Evolutionary conservation across 1,140 invertebrate genomes (phyloP).

Genomic region (Leptopilina boulardi): DNA sequence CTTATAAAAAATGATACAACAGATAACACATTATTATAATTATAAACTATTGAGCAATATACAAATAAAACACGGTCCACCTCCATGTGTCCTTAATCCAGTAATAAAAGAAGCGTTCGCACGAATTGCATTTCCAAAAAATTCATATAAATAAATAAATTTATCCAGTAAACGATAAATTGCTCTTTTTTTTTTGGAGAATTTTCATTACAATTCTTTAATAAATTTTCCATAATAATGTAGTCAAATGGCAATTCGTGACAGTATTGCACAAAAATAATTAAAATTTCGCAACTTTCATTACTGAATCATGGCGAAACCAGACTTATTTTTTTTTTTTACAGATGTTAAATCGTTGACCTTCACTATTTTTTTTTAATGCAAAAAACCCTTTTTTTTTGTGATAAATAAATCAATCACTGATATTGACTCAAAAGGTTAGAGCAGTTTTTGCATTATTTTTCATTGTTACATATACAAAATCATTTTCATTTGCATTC

Average conservation of each 20-base stretch:
- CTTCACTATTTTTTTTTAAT: slow-evolving; percentile 28
- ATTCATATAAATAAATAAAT: slow-evolving; percentile 37
- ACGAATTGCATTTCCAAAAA: slow-evolving; percentile 46
- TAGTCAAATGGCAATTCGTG: slow-evolving; percentile 23
- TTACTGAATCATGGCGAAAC: slow-evolving; percentile 69
- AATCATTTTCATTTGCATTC: slow-evolving; percentile 37
- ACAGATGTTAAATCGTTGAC: slow-evolving; percentile 44
- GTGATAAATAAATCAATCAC: slow-evolving; percentile 14
- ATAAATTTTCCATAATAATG: not conserved
- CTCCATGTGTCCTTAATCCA: slow-evolving; percentile 69
- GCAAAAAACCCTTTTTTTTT: slow-evolving; percentile 34
- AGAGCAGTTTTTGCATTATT: slow-evolving; percentile 40
- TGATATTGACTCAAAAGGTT: slow-evolving; percentile 49
- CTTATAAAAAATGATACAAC: slow-evolving; percentile 77
- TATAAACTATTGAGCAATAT: slow-evolving; percentile 77
- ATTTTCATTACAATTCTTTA: not conserved
- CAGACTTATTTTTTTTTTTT: slow-evolving; percentile 48
- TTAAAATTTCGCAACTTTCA: slow-evolving; percentile 61
- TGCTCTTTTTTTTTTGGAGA: slow-evolving; percentile 13
- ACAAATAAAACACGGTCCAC: slow-evolving; percentile 74
- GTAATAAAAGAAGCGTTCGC: slow-evolving; percentile 71
- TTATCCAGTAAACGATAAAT: slow-evolving; percentile 43
- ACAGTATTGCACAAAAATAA: slow-evolving; percentile 41
- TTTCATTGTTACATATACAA: slow-evolving; percentile 27
- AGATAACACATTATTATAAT: slow-evolving; percentile 75